phyloP scores from a whole-genome alignment of 1,140 invertebrate genomes.

The Metopolophium dirhodum region DNA sequence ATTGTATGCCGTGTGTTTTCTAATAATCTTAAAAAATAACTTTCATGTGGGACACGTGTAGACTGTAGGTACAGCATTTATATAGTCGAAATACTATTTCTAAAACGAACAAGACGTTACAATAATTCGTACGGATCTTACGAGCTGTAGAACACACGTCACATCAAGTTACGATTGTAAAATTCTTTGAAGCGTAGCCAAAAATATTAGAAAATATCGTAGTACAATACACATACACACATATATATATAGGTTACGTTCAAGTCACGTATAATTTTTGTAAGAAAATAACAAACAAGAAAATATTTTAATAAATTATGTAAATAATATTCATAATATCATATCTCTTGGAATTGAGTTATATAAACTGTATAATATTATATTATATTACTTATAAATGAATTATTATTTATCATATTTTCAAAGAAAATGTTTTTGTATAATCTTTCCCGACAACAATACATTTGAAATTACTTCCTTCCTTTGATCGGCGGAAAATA shows the following conservation, averaged over 20 bases:
- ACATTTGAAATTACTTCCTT: not conserved
- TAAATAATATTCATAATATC: not conserved
- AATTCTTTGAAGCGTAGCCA: not conserved
- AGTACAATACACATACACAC: not conserved
- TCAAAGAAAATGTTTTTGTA: not conserved
- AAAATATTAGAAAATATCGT: not conserved
- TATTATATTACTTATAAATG: not conserved
- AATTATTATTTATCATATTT: slow-evolving; percentile 5
- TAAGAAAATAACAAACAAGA: not conserved
- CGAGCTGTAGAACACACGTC: not conserved
- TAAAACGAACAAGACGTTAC: not conserved
- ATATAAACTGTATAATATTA: not conserved
- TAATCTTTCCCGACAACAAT: not conserved
- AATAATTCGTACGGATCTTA: not conserved
- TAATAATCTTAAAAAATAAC: not conserved
- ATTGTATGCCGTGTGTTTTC: not conserved
- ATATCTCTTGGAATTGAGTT: not conserved
- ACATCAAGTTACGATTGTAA: not conserved
- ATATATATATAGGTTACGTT: not conserved
- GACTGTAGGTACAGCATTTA: not conserved
- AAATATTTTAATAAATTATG: not conserved
- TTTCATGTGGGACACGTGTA: not conserved
- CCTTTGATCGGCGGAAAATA: not conserved
- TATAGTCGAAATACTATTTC: not conserved
- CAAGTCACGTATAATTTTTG: not conserved